A percentile compares a stretch with the other conserved stretches of the same genome.
These are phyloP conservation scores for Mnemiopsis leidyi DNA, from an alignment of 37 sponge, comb jelly and placozoan species.

Conservation along the genomic window DNA sequence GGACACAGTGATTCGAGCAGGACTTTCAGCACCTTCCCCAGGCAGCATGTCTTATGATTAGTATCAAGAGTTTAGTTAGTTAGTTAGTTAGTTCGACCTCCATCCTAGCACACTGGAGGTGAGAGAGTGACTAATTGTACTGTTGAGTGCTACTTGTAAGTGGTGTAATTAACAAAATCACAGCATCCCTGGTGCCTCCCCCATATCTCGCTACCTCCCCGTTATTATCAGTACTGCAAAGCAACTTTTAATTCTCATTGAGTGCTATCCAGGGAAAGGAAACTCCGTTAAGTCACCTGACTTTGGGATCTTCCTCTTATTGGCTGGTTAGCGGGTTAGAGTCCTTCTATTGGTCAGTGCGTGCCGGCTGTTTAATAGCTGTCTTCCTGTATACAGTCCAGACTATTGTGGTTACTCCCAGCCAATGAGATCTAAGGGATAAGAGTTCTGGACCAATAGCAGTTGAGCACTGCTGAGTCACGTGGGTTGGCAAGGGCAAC, in stretches of 20 bases:
- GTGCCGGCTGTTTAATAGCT: background rate
- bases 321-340: background rate
- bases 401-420: background rate
- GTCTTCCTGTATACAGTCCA: background rate
- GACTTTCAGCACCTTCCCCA: background rate
- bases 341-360: background rate
- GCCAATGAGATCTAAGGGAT: background rate
- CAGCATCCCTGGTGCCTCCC: too few relatives aligned
- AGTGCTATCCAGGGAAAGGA: background rate
- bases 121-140: too few relatives aligned
- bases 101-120: background rate
- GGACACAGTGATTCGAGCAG: too few relatives aligned
- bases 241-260: background rate
- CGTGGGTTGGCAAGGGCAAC: background rate
- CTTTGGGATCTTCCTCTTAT: background rate
- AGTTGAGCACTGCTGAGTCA: background rate
- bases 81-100: background rate
- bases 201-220: too few relatives aligned
- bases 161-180: background rate
- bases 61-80: too few relatives aligned
- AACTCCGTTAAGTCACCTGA: background rate
- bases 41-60: background rate
- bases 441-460: background rate
- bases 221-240: background rate
- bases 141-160: background rate